phyloP scores from a whole-genome alignment of 2,113 vertebrate genomes.

The Phyllostomus discolor region DNA sequence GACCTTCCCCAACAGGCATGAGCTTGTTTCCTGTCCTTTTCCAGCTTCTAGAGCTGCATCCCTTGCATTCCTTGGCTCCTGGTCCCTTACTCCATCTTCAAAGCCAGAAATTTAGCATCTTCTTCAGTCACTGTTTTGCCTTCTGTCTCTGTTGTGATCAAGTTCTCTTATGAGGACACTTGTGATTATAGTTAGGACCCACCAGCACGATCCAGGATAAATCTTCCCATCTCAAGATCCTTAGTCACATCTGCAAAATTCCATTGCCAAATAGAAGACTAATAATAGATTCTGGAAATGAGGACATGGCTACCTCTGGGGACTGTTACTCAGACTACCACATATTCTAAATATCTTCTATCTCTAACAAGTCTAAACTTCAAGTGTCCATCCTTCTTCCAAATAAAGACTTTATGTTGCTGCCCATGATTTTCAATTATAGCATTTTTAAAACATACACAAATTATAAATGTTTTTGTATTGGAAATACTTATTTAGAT shows the following conservation, averaged over 20 bases:
- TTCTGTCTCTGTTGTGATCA: not conserved
- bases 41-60: not conserved
- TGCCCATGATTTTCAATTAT: not conserved
- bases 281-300: not conserved
- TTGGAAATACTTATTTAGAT: not conserved
- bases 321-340: too few species aligned
- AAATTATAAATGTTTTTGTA: not conserved
- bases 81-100: not conserved
- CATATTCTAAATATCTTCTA: not conserved
- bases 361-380: not conserved
- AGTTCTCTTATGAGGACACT: not conserved
- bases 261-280: not conserved
- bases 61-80: not conserved
- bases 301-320: not conserved
- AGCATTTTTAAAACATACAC: not conserved
- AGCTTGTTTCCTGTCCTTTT: not conserved
- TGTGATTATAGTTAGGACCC: too few species aligned
- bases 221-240: too few species aligned
- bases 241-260: not conserved
- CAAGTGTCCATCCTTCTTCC: not conserved
- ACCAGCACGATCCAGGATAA: too few species aligned
- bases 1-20: not conserved
- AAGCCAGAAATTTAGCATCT: not conserved
- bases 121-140: not conserved
- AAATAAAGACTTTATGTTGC: not conserved